Evolutionary conservation across 2,113 vertebrate genomes (phyloP).

Genomic region (Otis tarda): DNA sequence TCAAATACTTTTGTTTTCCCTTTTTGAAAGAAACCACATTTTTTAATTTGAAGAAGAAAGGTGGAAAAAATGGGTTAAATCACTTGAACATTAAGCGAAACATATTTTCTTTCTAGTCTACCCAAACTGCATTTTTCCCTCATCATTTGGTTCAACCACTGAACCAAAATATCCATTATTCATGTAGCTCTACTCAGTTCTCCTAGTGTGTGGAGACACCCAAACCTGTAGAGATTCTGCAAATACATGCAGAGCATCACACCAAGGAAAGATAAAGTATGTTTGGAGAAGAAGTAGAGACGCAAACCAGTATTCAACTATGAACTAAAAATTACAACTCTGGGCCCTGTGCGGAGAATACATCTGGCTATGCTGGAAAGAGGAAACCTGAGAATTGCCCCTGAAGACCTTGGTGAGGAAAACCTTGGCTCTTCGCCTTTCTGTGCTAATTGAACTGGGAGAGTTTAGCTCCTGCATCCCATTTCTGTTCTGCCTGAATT

Average conservation of each 20-base stretch:
- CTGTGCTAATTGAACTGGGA: constrained; percentile 29
- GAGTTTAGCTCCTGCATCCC: constrained; percentile 1
- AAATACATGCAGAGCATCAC: not conserved
- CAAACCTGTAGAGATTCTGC: constrained; percentile 3
- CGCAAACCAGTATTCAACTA: not conserved
- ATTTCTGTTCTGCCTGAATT: constrained; percentile 37
- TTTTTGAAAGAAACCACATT: not conserved
- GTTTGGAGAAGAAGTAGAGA: constrained; percentile 17
- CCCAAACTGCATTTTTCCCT: not conserved
- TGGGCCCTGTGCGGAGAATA: not conserved
- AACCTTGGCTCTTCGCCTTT: constrained; percentile 34
- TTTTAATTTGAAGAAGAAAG: not conserved
- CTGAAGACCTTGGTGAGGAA: not conserved
- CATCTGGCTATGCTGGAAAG: constrained; percentile 11
- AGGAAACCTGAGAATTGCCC: constrained; percentile 1
- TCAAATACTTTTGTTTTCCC: not conserved
- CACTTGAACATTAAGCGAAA: not conserved
- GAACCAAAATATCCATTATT: constrained; percentile 31
- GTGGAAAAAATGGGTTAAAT: not conserved
- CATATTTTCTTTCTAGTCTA: not conserved
- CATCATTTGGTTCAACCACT: not conserved
- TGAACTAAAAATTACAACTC: constrained; percentile 8
- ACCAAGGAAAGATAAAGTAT: not conserved
- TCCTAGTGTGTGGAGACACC: not conserved
- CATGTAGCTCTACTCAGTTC: not conserved